These are phyloP conservation scores for Cichlasoma orientale DNA, from an alignment of 2,797 vertebrate species.

Conservation along the genomic window DNA sequence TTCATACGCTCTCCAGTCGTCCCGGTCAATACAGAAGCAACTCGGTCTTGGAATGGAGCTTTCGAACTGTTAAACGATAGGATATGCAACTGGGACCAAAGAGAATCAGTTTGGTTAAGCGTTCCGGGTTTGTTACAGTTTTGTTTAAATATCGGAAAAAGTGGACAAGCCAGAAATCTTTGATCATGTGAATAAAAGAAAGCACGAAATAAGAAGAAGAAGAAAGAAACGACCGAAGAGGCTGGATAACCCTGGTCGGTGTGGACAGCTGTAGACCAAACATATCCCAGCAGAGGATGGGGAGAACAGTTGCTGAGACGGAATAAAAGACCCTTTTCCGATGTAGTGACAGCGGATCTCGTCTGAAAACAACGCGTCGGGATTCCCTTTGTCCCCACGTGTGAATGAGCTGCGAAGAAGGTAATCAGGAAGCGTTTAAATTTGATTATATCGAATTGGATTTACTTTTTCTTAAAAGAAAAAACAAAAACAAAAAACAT, in stretches of 20 bases:
- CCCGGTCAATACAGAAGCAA: neutral
- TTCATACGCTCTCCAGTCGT: neutral
- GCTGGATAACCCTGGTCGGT: neutral
- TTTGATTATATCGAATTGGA: neutral
- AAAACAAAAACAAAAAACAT: no score
- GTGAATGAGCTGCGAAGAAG: conserved; percentile 52
- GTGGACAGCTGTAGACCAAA: conserved; percentile 11
- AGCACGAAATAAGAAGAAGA: neutral
- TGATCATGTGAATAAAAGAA: conserved; percentile 25
- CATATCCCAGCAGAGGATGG: conserved; percentile 40
- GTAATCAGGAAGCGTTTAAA: conserved; percentile 29
- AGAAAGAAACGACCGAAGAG: neutral
- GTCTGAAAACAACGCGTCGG: conserved; percentile 35
- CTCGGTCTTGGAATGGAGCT: neutral
- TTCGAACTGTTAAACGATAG: neutral
- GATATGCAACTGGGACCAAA: neutral
- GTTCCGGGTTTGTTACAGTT: neutral
- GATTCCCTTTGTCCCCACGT: conserved; percentile 79
- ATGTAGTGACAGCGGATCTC: conserved; percentile 25
- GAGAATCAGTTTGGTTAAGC: neutral
- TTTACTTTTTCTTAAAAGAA: neutral
- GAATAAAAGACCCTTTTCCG: neutral
- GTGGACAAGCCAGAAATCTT: conserved; percentile 14
- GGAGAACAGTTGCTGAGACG: neutral
- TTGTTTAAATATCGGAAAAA: conserved; percentile 22